These are phyloP conservation scores for Caenorhabditis sinica DNA, from an alignment of 2,888 invertebrate genomes.

Conservation along the genomic window DNA sequence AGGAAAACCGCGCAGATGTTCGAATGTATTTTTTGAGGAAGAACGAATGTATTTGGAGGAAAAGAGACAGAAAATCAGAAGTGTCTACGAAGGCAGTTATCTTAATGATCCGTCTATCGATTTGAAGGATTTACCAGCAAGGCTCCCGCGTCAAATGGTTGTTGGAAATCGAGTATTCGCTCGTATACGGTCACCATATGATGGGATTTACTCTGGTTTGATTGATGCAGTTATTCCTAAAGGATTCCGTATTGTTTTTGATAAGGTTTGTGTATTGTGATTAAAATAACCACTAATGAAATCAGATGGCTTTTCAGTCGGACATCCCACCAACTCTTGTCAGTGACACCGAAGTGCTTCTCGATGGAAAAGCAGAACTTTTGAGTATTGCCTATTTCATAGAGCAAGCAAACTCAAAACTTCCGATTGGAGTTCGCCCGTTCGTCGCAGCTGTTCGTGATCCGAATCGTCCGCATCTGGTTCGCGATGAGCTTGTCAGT, in stretches of 20 bases:
- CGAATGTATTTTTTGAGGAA: constrained; percentile 95
- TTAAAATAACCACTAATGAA: neutral
- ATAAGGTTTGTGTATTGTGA: constrained; percentile 78
- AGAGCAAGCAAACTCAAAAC: constrained; percentile 76
- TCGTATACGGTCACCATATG: constrained; percentile 76
- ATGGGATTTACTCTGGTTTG: constrained; percentile 83
- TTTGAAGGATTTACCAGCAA: constrained; percentile 75
- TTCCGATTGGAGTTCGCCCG: constrained; percentile 64
- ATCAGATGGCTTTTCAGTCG: constrained; percentile 19
- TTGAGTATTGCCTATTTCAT: constrained; percentile 82
- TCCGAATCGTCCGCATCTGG: constrained; percentile 43
- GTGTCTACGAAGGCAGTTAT: constrained; percentile 87
- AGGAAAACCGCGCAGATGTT: constrained; percentile 94
- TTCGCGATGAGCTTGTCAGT: constrained; percentile 50
- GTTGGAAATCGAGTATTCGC: constrained; percentile 80
- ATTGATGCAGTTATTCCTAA: constrained; percentile 82
- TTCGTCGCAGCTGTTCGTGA: constrained; percentile 65
- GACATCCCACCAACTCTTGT: constrained; percentile 70
- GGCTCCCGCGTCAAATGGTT: constrained; percentile 76
- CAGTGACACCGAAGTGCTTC: constrained; percentile 78
- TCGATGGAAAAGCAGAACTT: constrained; percentile 76
- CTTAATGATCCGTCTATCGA: constrained; percentile 67
- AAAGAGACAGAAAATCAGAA: constrained; percentile 93
- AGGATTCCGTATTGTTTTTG: constrained; percentile 82
- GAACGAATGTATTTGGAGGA: constrained; percentile 93